Base-by-base conservation (phyloP, 92 coral and sea anemone species). In the Isaurus tuberculatus region DNA sequence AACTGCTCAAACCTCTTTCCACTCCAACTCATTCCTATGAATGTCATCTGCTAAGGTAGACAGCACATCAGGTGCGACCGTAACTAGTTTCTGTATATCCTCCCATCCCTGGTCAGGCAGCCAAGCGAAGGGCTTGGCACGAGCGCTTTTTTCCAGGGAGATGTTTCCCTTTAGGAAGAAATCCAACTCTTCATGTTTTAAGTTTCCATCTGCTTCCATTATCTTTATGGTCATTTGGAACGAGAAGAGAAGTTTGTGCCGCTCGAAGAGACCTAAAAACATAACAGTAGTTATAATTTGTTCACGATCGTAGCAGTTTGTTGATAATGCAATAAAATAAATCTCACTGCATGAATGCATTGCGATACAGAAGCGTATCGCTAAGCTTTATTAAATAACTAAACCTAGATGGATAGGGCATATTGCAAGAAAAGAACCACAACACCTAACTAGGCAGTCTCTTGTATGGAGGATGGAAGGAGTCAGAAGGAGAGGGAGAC, bases 151-250 rank as follows among this genome's bases (percentile, higher is more conserved):
- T 84, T 94, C 99, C 49, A 97, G 84, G 11, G 99, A 93, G 22
- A 97, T 92, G 80, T 97, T 94, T 10, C 99, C 99, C 46, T 97
- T 97, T 70, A 97, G 91, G 90, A 97, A 97, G 91, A 97, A 97
- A 63, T 97, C 99, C 36, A 97, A 91, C 75, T 97, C 99, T 57
- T 97, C 99, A 43, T 95, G 98, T 83, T 94, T 97, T 51, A 97
- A 79, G 40, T 94, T 94, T 65, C 94, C 94, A 79, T 97, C 98
- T 8, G 98, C 99, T 79, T 97, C 98, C 97, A 97, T 90, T 81
- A 97, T 97, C 67, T 94, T 97, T 67, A 97, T 97, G 40, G 99
- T 97, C 99, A 97, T 97, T 94, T 97, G 99, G 91, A 97, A 97
- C 0, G 99, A 97, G 81, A 97, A 97, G 68, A 97, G 77, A 69